Evolutionary conservation across 1,140 invertebrate species (phyloP).

Genomic region (Bombus sylvicola): DNA sequence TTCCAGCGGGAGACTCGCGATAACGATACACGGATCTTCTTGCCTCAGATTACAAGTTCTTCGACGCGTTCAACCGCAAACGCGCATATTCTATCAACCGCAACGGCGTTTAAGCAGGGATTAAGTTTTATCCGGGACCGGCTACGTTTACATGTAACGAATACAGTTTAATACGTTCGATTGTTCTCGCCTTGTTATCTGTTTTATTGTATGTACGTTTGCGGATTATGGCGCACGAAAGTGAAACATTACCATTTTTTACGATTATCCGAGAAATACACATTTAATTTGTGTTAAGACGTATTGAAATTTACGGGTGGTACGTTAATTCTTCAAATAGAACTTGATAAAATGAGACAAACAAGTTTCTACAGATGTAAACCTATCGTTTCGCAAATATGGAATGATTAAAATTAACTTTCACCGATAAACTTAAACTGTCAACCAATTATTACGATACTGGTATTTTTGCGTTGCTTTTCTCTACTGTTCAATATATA

Average conservation of each 20-base stretch:
- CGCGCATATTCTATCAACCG: slow-evolving; percentile 43
- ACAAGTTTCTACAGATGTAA: slow-evolving; percentile 3
- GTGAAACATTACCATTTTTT: not conserved
- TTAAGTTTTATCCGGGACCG: slow-evolving; percentile 24
- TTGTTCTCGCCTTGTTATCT: slow-evolving; percentile 31
- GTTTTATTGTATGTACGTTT: slow-evolving; percentile 1
- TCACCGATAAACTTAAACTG: not conserved
- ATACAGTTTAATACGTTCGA: slow-evolving; percentile 25
- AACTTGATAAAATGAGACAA: not conserved
- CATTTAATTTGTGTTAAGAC: not conserved
- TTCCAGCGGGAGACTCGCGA: not conserved
- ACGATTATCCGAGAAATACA: not conserved
- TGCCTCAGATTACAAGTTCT: slow-evolving; percentile 34
- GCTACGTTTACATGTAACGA: slow-evolving; percentile 6
- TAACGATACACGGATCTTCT: slow-evolving; percentile 1
- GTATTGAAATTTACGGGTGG: not conserved
- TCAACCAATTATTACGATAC: not conserved
- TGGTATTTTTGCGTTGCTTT: not conserved
- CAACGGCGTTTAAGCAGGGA: slow-evolving; percentile 44
- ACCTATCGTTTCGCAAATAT: not conserved
- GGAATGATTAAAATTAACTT: slow-evolving; percentile 1
- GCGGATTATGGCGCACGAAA: not conserved
- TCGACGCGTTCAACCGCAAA: slow-evolving; percentile 23
- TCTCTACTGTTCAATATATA: not conserved
- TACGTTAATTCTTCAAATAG: not conserved